phyloP scores from a whole-genome alignment of 64 coral and sea anemone species.

The Dendrophyllia cribrosa region DNA sequence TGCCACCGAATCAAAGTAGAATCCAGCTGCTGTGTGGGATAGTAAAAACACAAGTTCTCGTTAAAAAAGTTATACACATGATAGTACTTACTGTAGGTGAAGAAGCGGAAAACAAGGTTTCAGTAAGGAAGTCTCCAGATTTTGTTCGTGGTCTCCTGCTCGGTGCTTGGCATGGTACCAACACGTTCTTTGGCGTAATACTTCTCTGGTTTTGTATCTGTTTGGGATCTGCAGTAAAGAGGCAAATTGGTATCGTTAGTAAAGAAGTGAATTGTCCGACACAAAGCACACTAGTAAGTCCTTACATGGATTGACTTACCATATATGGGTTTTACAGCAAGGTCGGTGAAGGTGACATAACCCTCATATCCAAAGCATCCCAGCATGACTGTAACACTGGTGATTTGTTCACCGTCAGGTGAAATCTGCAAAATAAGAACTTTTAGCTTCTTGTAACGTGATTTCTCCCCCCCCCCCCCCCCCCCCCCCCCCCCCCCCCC shows the following conservation, averaged over 20 bases:
- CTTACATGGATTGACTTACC: background rate
- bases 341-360: constrained; percentile 33
- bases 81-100: constrained; percentile 18
- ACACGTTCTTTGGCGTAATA: background rate
- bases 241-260: background rate
- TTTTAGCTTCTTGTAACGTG: background rate
- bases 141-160: background rate
- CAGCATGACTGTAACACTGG: constrained; percentile 28
- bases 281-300: background rate
- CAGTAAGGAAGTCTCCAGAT: constrained; percentile 20
- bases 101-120: background rate
- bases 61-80: too few relatives aligned
- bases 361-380: constrained; percentile 38
- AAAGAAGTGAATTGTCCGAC: too few relatives aligned
- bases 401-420: constrained; percentile 1
- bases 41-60: background rate
- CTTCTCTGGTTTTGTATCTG: background rate
- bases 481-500: too few relatives aligned
- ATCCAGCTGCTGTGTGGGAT: too few relatives aligned
- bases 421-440: background rate
- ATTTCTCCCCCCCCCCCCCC: too few relatives aligned
- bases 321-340: constrained; percentile 24
- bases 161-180: constrained; percentile 13
- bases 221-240: constrained; percentile 1
- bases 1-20: too few relatives aligned